phyloP scores from a whole-genome alignment of 2,797 vertebrate species.

The Tolypeutes matacus region DNA sequence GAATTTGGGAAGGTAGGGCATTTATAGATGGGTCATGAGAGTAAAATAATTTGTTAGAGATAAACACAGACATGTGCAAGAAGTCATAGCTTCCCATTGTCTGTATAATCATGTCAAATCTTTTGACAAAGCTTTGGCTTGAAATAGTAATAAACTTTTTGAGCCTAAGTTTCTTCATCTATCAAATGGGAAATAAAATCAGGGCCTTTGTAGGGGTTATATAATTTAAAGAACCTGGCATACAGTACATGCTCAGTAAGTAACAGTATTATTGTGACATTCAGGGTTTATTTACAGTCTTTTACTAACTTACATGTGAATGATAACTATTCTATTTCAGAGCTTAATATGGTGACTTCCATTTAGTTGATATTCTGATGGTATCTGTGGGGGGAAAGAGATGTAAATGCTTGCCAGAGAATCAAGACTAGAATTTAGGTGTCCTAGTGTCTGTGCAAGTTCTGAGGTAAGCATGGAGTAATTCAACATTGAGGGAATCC shows the following conservation, averaged over 20 bases:
- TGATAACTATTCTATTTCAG: background rate
- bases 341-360: background rate
- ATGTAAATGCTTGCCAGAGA: background rate
- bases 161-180: background rate
- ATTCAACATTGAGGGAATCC: background rate
- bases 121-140: background rate
- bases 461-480: background rate
- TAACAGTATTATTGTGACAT: too few species aligned
- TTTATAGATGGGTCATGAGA: background rate
- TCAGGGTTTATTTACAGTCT: background rate
- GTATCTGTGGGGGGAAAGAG: background rate
- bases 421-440: background rate
- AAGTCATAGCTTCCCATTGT: background rate
- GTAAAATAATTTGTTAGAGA: background rate
- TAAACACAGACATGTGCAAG: background rate
- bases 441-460: background rate
- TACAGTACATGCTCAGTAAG: background rate
- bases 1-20: background rate
- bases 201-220: background rate
- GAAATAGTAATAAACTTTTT: background rate
- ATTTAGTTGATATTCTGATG: background rate
- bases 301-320: background rate
- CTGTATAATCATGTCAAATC: background rate
- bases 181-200: background rate
- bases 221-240: background rate